Percentiles rank a stretch among this genome's conserved stretches.
phyloP scores from a whole-genome alignment of 2,113 vertebrate genomes.

The Oncorhynchus kisutch region DNA sequence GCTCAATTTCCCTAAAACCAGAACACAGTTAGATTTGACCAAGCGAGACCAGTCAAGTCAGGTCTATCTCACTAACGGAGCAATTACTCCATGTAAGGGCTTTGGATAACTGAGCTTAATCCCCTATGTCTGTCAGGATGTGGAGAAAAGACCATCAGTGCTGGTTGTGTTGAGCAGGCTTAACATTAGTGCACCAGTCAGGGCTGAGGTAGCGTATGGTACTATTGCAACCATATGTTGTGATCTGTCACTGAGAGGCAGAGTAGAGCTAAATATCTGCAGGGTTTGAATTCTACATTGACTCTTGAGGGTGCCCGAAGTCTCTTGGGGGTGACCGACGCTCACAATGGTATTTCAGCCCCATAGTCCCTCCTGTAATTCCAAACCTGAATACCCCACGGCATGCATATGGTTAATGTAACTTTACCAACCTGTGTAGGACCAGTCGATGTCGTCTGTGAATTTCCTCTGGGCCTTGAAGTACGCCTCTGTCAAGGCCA shows the following conservation, averaged over 20 bases:
- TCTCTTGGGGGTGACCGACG: no score
- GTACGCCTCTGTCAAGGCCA: constrained; percentile 47
- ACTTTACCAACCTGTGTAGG: constrained; percentile 68
- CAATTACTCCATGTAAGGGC: background rate
- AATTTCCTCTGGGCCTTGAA: constrained; percentile 61
- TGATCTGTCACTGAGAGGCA: background rate
- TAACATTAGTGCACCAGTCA: constrained; percentile 37
- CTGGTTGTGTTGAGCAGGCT: constrained; percentile 37
- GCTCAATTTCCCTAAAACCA: no score
- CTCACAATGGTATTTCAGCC: no score
- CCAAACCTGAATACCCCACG: background rate
- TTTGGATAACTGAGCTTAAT: background rate
- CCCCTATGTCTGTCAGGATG: background rate
- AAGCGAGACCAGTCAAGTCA: background rate
- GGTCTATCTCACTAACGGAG: background rate
- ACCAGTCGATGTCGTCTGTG: constrained; percentile 69
- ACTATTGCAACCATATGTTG: constrained; percentile 50
- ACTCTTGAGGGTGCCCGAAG: no score
- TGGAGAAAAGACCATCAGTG: constrained; percentile 30
- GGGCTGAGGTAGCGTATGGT: constrained; percentile 46
- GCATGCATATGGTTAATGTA: background rate
- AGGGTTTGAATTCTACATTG: no score
- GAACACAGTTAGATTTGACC: background rate
- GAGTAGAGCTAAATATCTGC: background rate
- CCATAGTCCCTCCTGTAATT: no score